These are phyloP conservation scores for Enteromius mattozi DNA, from an alignment of 2,797 vertebrate genomes.

Conservation along the genomic window DNA sequence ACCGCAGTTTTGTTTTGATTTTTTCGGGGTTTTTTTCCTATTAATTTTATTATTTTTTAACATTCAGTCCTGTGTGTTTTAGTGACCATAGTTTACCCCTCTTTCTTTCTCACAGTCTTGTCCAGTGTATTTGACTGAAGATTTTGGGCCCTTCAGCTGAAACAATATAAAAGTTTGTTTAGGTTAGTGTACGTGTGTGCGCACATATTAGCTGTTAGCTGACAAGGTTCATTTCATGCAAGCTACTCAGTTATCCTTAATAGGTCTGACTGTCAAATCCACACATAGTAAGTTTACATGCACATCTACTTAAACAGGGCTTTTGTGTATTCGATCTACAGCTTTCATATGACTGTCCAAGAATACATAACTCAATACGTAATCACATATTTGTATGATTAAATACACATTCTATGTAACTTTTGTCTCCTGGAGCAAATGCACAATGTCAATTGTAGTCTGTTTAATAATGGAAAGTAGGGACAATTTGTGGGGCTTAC, in stretches of 20 bases:
- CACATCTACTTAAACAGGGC: not conserved
- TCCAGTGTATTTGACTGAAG: constrained; percentile 1
- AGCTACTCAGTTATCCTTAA: constrained; percentile 33
- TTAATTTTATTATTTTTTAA: not conserved
- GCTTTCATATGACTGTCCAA: not conserved
- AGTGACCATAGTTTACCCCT: not conserved
- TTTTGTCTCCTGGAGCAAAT: not conserved
- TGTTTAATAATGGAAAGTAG: too few relatives aligned
- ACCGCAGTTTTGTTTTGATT: not conserved
- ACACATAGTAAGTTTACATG: constrained; percentile 24
- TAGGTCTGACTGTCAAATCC: constrained; percentile 33
- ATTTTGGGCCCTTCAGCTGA: constrained; percentile 33
- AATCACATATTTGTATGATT: not conserved
- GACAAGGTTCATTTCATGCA: constrained; percentile 24
- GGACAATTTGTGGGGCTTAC: too few relatives aligned
- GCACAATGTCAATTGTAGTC: not conserved
- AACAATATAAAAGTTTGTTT: constrained; percentile 49
- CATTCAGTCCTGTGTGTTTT: not conserved
- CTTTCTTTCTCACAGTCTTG: constrained; percentile 13
- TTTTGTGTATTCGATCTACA: not conserved
- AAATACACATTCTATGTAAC: not conserved
- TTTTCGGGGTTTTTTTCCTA: too few relatives aligned
- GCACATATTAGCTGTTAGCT: not conserved
- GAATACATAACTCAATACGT: not conserved
- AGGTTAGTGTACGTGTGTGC: constrained; percentile 28